Conservation (phyloP, 2,797 vertebrate species). For the Poeciliopsis turneri region DNA sequence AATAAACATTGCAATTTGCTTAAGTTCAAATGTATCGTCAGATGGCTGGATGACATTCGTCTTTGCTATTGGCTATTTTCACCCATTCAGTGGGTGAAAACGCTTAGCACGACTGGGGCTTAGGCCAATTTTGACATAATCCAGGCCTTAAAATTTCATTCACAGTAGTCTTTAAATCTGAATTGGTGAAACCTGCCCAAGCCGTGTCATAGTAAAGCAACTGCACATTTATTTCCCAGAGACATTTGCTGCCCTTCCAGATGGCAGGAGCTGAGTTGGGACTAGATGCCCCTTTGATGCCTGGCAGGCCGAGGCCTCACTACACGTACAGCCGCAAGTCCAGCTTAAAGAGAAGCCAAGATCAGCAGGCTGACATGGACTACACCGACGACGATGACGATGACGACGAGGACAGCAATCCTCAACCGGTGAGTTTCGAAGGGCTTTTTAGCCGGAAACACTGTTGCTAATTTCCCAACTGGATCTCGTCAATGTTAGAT, state of each 20-base stretch:
- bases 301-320: conserved; percentile 63
- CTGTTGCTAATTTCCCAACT: background rate
- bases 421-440: conserved; percentile 51
- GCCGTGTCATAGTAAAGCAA: conserved; percentile 5
- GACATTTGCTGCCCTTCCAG: conserved; percentile 81
- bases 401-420: conserved; percentile 68
- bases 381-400: conserved; percentile 67
- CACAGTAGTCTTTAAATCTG: too few species aligned
- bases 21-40: too few species aligned
- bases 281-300: conserved; percentile 43
- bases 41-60: too few species aligned
- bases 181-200: too few species aligned
- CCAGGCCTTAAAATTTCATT: too few species aligned
- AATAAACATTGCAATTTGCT: too few species aligned
- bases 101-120: too few species aligned
- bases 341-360: conserved; percentile 49
- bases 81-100: too few species aligned
- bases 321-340: conserved; percentile 74
- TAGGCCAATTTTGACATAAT: too few species aligned
- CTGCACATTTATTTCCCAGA: conserved; percentile 67
- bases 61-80: too few species aligned
- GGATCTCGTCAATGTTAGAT: background rate
- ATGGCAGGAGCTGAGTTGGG: conserved; percentile 59
- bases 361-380: conserved; percentile 45
- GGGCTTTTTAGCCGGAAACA: background rate